phyloP scores from a whole-genome alignment of 2,797 vertebrate species.

The Pangasius larnaudii region DNA sequence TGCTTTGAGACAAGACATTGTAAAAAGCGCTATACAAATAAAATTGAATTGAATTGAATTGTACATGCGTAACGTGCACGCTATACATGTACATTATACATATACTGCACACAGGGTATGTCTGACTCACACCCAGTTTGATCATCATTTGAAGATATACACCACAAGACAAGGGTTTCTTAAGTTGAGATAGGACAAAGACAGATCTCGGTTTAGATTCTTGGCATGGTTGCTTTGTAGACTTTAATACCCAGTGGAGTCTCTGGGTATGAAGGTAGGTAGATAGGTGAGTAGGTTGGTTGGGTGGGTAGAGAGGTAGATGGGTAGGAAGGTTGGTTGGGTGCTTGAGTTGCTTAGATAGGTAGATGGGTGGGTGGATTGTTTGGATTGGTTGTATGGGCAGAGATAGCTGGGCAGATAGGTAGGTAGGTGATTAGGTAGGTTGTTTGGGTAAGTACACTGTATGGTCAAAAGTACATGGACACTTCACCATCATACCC shows the following conservation, averaged over 20 bases:
- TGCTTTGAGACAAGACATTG: too few species aligned
- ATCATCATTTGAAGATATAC: background rate
- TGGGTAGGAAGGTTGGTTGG: background rate
- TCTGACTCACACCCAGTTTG: background rate
- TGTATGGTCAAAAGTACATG: background rate
- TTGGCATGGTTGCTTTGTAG: background rate
- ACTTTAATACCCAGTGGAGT: background rate
- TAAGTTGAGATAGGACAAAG: background rate
- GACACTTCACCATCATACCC: background rate
- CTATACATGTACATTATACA: background rate
- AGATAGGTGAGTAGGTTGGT: background rate
- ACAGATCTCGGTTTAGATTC: background rate
- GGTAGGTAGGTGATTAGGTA: background rate
- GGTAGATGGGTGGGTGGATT: background rate
- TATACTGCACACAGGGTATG: background rate
- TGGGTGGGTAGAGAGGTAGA: background rate
- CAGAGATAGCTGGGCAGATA: too few species aligned
- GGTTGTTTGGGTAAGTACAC: background rate
- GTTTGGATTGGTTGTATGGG: background rate
- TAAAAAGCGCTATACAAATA: too few species aligned
- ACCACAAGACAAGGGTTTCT: background rate
- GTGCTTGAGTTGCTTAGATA: background rate
- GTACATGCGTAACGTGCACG: background rate
- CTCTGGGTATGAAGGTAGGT: background rate
- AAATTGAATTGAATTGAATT: too few species aligned